Conservation (phyloP, 1,140 invertebrate species). For the Chelonus insularis region DNA sequence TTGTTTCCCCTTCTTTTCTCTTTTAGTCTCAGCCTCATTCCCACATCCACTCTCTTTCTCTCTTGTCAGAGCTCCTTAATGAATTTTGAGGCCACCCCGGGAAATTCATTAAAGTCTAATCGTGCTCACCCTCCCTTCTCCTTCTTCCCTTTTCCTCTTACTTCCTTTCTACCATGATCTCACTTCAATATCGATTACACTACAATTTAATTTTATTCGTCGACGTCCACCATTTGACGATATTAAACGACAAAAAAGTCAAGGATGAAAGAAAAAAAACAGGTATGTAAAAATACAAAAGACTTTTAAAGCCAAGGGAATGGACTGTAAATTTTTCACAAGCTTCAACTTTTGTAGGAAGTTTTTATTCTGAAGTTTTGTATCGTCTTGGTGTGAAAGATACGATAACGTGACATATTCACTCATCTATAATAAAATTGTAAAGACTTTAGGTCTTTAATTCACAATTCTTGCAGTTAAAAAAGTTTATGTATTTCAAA, state of each 20-base stretch:
- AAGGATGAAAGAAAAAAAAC: not conserved
- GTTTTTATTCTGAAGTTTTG: too few species aligned
- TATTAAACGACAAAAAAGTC: conserved; percentile 25
- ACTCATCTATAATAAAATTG: too few species aligned
- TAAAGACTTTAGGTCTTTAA: too few species aligned
- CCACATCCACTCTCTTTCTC: conserved; percentile 9
- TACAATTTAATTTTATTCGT: conserved; percentile 26
- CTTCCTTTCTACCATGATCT: conserved; percentile 12
- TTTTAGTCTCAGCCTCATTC: conserved; percentile 13
- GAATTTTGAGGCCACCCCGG: conserved; percentile 26
- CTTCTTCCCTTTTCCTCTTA: conserved; percentile 7
- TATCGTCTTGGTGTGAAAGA: too few species aligned
- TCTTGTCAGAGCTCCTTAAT: conserved; percentile 22
- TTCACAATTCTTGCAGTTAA: too few species aligned
- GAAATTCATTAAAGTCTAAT: conserved; percentile 38
- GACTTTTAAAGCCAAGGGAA: too few species aligned
- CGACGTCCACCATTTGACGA: conserved; percentile 5
- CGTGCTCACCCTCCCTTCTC: conserved; percentile 12
- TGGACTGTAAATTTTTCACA: too few species aligned
- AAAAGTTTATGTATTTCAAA: too few species aligned
- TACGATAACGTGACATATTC: too few species aligned
- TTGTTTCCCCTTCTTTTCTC: conserved; percentile 11
- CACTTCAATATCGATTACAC: conserved; percentile 31
- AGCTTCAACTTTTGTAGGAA: too few species aligned
- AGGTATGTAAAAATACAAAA: not conserved